These are phyloP conservation scores for Urocitellus parryii DNA, from an alignment of 2,113 vertebrate genomes.

Conservation along the genomic window DNA sequence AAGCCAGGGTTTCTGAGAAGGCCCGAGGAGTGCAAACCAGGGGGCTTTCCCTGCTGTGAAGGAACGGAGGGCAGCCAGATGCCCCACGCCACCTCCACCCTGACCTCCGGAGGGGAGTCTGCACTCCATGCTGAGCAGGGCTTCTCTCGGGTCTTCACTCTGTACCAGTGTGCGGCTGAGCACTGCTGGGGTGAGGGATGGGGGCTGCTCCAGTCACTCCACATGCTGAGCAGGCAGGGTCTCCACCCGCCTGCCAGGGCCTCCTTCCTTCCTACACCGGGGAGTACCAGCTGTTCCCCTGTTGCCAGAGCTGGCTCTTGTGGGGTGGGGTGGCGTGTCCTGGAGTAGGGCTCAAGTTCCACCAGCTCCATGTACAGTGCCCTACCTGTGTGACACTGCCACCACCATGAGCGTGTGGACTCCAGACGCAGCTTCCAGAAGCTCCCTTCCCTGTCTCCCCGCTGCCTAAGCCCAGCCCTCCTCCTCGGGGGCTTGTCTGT, in stretches of 20 bases:
- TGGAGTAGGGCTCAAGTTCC: not conserved
- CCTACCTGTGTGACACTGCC: not conserved
- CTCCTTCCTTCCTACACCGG: not conserved
- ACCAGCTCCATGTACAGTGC: too few species aligned
- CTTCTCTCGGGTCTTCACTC: not conserved
- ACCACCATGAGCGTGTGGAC: fast-evolving
- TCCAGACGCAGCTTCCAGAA: not conserved
- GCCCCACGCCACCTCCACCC: not conserved
- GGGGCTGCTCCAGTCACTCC: not conserved
- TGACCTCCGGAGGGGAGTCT: too few species aligned
- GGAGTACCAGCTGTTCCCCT: not conserved
- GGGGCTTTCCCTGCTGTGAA: not conserved
- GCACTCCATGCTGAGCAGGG: not conserved
- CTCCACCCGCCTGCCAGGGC: not conserved
- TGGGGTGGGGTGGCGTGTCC: too few species aligned
- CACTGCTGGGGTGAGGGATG: not conserved
- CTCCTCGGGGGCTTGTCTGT: not conserved
- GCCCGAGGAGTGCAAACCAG: not conserved
- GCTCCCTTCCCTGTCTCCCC: not conserved
- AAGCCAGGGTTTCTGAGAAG: not conserved
- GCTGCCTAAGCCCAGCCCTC: not conserved
- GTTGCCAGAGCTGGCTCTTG: not conserved
- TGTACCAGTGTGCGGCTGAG: not conserved
- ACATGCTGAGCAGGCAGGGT: not conserved
- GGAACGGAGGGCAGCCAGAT: not conserved